Percentiles rank a stretch among this genome's conserved stretches.
phyloP scores from a whole-genome alignment of 2,888 invertebrate genomes.

The Galeruca laticollis region DNA sequence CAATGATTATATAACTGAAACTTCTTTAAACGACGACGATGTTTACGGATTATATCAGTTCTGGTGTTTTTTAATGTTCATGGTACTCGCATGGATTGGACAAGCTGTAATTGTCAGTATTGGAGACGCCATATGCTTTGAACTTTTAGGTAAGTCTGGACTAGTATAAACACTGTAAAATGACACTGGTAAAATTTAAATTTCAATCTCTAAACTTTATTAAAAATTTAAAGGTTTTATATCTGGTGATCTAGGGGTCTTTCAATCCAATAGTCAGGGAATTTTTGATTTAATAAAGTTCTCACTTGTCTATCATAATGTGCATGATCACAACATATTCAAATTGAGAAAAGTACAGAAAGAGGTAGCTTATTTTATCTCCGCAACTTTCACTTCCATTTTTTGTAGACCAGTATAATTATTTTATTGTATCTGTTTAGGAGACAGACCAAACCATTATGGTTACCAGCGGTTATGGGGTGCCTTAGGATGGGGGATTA shows the following conservation, averaged over 20 bases:
- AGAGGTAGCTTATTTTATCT: too few species aligned
- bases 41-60: conserved; percentile 14
- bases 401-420: not conserved
- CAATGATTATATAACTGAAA: not conserved
- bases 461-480: conserved; percentile 18
- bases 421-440: conserved; percentile 7
- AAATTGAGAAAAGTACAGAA: too few species aligned
- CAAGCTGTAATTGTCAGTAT: conserved; percentile 1
- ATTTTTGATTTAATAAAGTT: too few species aligned
- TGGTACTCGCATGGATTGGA: conserved; percentile 5
- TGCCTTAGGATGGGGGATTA: conserved; percentile 21
- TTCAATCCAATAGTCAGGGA: too few species aligned
- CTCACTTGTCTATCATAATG: too few species aligned
- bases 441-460: conserved; percentile 3
- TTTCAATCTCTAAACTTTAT: too few species aligned
- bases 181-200: too few species aligned
- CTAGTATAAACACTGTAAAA: too few species aligned
- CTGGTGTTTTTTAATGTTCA: conserved; percentile 18
- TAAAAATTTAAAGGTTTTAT: too few species aligned
- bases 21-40: not conserved
- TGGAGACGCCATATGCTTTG: conserved; percentile 23
- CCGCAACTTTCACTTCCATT: not conserved
- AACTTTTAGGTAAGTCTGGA: conserved; percentile 20
- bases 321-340: too few species aligned
- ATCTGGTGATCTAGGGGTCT: too few species aligned